Percentiles rank a stretch among this genome's conserved stretches.
Conservation (phyloP, 92 coral and sea anemone genomes). For the Galaxea fascicularis region DNA sequence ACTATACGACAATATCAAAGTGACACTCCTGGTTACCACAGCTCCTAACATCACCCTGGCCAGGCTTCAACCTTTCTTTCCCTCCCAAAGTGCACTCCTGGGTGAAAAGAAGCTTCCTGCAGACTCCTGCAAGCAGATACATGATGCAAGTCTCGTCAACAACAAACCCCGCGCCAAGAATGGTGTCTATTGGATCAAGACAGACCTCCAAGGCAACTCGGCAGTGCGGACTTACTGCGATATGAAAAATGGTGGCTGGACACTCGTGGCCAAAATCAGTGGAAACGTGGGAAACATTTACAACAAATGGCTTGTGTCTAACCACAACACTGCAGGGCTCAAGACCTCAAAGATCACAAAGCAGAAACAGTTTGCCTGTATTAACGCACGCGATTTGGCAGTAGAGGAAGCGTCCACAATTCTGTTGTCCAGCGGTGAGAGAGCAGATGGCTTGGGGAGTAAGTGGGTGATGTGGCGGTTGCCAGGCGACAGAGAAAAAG, state of each 20-base stretch:
- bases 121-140: slow-evolving; percentile 61
- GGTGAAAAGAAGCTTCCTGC: slow-evolving; percentile 7
- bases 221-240: slow-evolving; percentile 83
- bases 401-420: slow-evolving; percentile 56
- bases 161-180: slow-evolving; percentile 52
- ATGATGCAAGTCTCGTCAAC: slow-evolving; percentile 56
- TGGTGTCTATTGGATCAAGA: slow-evolving; percentile 88
- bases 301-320: slow-evolving; percentile 29
- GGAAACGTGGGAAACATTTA: slow-evolving; percentile 56
- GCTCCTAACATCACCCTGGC: neutral
- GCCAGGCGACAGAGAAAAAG: slow-evolving; percentile 53
- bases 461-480: slow-evolving; percentile 74
- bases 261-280: slow-evolving; percentile 71
- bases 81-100: neutral
- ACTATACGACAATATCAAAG: slow-evolving; percentile 12
- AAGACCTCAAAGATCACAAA: slow-evolving; percentile 4
- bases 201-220: slow-evolving; percentile 45
- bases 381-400: slow-evolving; percentile 14
- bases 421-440: slow-evolving; percentile 72
- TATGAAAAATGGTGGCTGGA: slow-evolving; percentile 90
- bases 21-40: neutral
- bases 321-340: slow-evolving; percentile 1
- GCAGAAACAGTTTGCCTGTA: slow-evolving; percentile 40
- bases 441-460: slow-evolving; percentile 25
- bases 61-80: neutral